Evolutionary conservation across 2,888 invertebrate genomes (phyloP), one percentile per base, ranked within the genome.

Genomic region (Panorpa germanica): DNA sequence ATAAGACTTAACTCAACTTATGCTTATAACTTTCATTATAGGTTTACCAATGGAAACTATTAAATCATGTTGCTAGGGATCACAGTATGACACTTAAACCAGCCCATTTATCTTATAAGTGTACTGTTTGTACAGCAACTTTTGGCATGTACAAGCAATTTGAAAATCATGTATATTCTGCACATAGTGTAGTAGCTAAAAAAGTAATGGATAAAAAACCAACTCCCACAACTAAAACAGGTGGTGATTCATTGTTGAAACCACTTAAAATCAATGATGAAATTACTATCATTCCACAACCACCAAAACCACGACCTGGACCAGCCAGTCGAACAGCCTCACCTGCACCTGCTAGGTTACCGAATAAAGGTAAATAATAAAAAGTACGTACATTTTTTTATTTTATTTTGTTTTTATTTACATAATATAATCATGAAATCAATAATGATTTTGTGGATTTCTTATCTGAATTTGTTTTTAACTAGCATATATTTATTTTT

Each of bases 121-220:
- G 90, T 55, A 90, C 88, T 8, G 88, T 90, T 16, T 90, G 90
- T 53, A 85, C 86, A 21, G 88, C 88, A 14, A 88, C 88, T 3
- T 90, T 90, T 48, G 83, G 83, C 43, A 85, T 88, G 82, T 90
- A 90, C 63, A 85, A 85, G 56, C 78, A 85, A 46, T 90, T 90
- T 45, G 88, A 90, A 50, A 86, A 78, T 50, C 90, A 90, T 51
- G 88, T 90, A 5, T 90, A 88, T 48, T 83, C 85, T 21, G 86
- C 85, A 12, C 90, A 90, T 47, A 85, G 85, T 49, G 81, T 83
- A 12, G 83, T 83, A 11, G 82, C 85, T 21, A 82, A 83, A 46
- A 70, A 81, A 37, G 80, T 78, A 17, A 78, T 80, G 70, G 81
- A 77, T 45, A 75, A 75, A 50, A 74, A 70, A 46, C 70, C 66